Base-by-base conservation (phyloP, 2,797 vertebrate genomes). In the Discoglossus pictus region DNA sequence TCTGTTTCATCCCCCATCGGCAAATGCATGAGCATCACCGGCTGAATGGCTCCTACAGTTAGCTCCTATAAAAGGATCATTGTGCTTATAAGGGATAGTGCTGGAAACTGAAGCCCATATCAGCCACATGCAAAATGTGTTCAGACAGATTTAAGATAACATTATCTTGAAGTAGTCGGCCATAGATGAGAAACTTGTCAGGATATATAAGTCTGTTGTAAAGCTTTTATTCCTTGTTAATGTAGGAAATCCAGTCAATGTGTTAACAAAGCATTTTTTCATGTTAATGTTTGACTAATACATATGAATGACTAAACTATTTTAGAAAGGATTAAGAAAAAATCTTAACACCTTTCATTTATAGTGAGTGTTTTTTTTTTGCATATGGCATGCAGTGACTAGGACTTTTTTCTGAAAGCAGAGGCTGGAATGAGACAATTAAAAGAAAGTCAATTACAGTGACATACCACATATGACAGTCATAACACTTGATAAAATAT, bases 21-120 rank as follows among this genome's bases (percentile, higher is more conserved):
- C 42, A 39, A 59, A 52, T 70, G 50, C 59, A 42, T 34, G 59
- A 69, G 25, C 67, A 70, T 62, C 51, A 24, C 60, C 50, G 68
- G 35, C 68, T 71, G 61, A 71, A 71, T 64, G 68, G 39, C 68
- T 68, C 55, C 47, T 59, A 71, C 44, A 71, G 60, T 48, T 51
- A 43, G 46, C 52, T 51, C 44, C 68, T 71, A 71, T 71, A 71
- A 71, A 71, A 65, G 68, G 68, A 63, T 59, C 68, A 71, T 71
- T 71, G 68, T 71, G 61, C 68, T 71, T 71, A 71, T 59, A 71
- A 59, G 61, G 68, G 46, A 71, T 59, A 43, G 53, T 23, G 11
- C 25, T 71, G 36, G 39, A 59, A 71, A 31, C 52, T 58, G 12
- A 59, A 51, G 52, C 1, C 68, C 61, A 12, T 71, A 71, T 71